phyloP scores from a whole-genome alignment of 2,113 vertebrate species.

The Anthoscopus minutus region DNA sequence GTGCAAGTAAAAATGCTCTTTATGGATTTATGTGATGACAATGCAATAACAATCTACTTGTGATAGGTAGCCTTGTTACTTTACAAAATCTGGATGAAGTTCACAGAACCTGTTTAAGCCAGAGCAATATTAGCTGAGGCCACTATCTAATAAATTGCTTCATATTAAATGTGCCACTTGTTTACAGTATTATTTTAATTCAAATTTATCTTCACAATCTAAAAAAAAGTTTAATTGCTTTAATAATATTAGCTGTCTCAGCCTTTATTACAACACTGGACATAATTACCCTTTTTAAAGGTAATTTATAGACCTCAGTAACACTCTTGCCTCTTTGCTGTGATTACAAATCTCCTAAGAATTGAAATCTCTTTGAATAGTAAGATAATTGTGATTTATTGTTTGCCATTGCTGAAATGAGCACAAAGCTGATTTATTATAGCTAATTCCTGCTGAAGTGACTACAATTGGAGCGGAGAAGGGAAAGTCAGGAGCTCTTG shows the following conservation, averaged over 20 bases:
- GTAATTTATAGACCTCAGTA: constrained; percentile 84
- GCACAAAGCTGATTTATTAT: constrained; percentile 62
- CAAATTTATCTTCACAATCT: constrained; percentile 76
- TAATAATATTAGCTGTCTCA: constrained; percentile 71
- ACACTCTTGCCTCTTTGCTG: constrained; percentile 72
- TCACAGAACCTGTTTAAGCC: not conserved
- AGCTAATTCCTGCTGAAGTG: constrained; percentile 51
- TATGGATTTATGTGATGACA: not conserved
- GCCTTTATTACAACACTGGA: constrained; percentile 65
- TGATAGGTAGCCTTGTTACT: not conserved
- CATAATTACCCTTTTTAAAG: constrained; percentile 72
- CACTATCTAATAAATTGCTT: constrained; percentile 13
- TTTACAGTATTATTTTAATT: constrained; percentile 64
- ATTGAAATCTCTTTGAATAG: constrained; percentile 64
- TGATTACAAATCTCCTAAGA: constrained; percentile 73
- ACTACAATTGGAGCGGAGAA: constrained; percentile 37
- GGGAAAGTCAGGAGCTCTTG: constrained; percentile 18
- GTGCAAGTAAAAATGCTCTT: not conserved
- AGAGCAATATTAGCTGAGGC: not conserved
- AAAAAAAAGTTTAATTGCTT: constrained; percentile 73
- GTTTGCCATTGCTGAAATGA: constrained; percentile 52
- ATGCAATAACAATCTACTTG: not conserved
- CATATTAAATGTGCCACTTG: constrained; percentile 13
- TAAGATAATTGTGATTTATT: constrained; percentile 71
- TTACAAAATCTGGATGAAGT: not conserved